Percentiles rank a stretch among this genome's conserved stretches.
Evolutionary conservation across 2,113 vertebrate genomes (phyloP).

Genomic region (Pristiophorus japonicus): DNA sequence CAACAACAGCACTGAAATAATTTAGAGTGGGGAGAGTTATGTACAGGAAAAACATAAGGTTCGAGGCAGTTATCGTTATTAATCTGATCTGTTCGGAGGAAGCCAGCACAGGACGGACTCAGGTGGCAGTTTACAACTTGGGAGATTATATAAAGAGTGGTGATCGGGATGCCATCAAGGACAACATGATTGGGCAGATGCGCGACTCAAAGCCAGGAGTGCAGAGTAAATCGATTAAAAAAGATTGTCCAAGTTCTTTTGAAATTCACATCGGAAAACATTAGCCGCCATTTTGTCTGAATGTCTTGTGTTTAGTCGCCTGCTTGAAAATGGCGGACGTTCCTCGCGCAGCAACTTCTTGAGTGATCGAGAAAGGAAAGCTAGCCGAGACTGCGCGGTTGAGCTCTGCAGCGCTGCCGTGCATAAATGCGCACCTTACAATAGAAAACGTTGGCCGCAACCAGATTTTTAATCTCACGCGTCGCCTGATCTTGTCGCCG

Average conservation of each 20-base stretch:
- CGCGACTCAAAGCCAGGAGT: background rate
- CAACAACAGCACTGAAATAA: background rate
- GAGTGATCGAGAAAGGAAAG: background rate
- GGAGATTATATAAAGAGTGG: background rate
- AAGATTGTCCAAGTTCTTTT: background rate
- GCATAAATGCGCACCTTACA: background rate
- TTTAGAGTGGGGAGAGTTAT: background rate
- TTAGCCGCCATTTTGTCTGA: background rate
- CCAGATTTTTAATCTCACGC: background rate
- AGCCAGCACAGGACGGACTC: background rate
- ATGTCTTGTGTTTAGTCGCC: background rate
- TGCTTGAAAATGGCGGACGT: background rate
- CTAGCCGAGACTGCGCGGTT: background rate
- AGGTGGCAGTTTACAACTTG: too few species aligned
- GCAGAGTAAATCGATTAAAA: background rate
- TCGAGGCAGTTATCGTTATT: background rate
- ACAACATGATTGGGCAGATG: background rate
- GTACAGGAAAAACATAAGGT: background rate
- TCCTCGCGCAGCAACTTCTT: background rate
- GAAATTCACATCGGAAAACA: background rate
- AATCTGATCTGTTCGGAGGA: background rate
- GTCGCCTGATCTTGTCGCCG: background rate
- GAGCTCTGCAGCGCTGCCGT: too few species aligned
- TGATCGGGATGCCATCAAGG: background rate
- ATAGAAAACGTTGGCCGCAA: background rate